Evolutionary conservation across 35 echinoderm and acorn worm species (phyloP).

Genomic region (Holothuria glaberrima): DNA sequence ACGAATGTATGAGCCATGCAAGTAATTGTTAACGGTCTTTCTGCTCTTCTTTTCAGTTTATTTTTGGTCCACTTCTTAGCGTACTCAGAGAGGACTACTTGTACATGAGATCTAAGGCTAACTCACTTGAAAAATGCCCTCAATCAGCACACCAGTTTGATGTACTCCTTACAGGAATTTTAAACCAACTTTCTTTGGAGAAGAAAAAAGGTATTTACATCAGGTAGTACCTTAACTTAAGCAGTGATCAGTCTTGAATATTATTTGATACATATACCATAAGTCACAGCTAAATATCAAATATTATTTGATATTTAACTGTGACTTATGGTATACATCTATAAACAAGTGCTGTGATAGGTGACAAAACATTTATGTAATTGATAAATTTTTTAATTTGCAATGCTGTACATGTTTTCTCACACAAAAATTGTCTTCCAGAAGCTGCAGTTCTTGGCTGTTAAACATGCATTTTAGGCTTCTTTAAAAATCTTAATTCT

Average conservation of each 20-base stretch:
- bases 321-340: not conserved
- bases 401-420: not conserved
- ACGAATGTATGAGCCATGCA: too few species aligned
- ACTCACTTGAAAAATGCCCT: constrained; percentile 40
- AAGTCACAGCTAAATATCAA: not conserved
- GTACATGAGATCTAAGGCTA: constrained; percentile 40
- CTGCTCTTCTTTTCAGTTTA: constrained; percentile 59
- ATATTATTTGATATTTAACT: not conserved
- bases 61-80: constrained; percentile 55
- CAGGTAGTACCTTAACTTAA: too few species aligned
- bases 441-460: too few species aligned
- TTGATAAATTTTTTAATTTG: too few species aligned
- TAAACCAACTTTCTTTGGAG: constrained; percentile 18
- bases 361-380: not conserved
- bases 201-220: constrained; percentile 48
- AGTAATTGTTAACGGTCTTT: not conserved
- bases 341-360: not conserved
- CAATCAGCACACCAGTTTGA: constrained; percentile 40
- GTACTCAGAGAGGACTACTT: constrained; percentile 60
- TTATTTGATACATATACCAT: too few species aligned
- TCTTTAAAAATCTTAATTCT: too few species aligned
- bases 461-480: too few species aligned
- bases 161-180: constrained; percentile 12
- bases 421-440: too few species aligned
- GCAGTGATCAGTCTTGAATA: too few species aligned